Base-by-base conservation (phyloP, 2,113 vertebrate genomes). In the Pedetes capensis region DNA sequence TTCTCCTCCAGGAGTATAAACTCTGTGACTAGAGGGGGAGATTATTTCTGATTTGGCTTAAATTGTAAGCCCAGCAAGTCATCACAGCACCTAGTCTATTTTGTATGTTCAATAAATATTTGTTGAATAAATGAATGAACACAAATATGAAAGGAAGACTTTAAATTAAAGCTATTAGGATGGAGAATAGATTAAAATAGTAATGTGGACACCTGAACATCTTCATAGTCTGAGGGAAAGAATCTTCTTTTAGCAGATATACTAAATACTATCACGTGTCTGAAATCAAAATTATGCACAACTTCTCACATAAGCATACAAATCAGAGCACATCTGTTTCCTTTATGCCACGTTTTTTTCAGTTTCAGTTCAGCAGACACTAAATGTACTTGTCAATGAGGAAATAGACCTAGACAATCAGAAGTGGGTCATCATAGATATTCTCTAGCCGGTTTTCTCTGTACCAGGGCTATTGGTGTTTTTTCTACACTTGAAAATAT, bases 251-350 rank as follows among this genome's bases (percentile, higher is more conserved):
- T 49, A 64, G 47, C 53, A 32, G 86, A 51, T 37, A 22, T 7
- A 49, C 51, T 75, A 87, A 85, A 64, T 0, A 44, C 11, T 22
- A 42, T n/a, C 49, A 2, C 27, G 42, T 44, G 42, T 89, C 39
- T 95, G 81, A 95, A 95, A 90, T 94, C 29, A 95, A 93, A 93
- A 90, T 78, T 66, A 59, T 20, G 89, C n/a, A 55, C 37, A 49
- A 47, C 39, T 78, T 93, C 49, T 85, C 51, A 18, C 47, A 71
- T 11, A 68, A 22, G n/a, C 22, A 17, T 39, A 25, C 84, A 55
- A 71, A 81, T 64, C 61, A 82, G 37, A 88, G 39, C 22, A 29
- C 32, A 86, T 82, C 34, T 92, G 11, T 72, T 61, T 94, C 69
- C 47, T 84, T 82, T 49, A 74, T 42, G 55, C 2, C 14, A 32